Evolutionary conservation across 1,140 invertebrate genomes (phyloP).

Genomic region (Rhizoglyphus robini): DNA sequence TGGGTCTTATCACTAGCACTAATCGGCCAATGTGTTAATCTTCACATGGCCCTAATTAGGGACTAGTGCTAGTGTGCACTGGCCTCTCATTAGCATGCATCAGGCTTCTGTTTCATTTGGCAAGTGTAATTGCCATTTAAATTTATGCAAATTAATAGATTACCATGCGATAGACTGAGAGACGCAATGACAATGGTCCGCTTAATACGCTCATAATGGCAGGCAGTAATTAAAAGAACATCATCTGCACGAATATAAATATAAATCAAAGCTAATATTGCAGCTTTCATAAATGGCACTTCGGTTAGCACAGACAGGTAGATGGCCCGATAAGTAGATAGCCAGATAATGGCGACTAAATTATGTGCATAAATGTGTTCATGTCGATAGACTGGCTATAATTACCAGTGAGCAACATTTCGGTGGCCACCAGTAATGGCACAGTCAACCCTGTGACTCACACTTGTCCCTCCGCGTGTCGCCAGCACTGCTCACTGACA

Average conservation of each 20-base stretch:
- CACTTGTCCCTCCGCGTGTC: no score
- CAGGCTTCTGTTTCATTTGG: background rate
- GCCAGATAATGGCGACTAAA: slow-evolving; percentile 1
- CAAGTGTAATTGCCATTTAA: slow-evolving; percentile 6
- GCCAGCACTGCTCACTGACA: no score
- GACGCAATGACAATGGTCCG: background rate
- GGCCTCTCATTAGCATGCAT: background rate
- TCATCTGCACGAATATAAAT: background rate
- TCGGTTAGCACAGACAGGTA: background rate
- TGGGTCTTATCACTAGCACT: background rate
- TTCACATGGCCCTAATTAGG: slow-evolving; percentile 7
- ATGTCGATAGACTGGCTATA: background rate
- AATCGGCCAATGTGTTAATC: slow-evolving; percentile 7
- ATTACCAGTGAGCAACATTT: background rate
- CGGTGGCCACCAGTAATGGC: no score
- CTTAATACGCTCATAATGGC: background rate
- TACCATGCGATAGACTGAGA: background rate
- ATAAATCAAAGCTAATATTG: slow-evolving; percentile 4
- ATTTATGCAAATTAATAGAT: slow-evolving; percentile 12
- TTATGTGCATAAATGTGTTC: slow-evolving; percentile 13
- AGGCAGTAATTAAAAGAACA: slow-evolving; percentile 6
- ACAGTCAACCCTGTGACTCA: no score
- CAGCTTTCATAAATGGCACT: background rate
- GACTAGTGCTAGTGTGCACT: background rate
- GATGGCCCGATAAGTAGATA: background rate